phyloP scores from a whole-genome alignment of 2,888 invertebrate genomes.

The Xestia rhomboidea region DNA sequence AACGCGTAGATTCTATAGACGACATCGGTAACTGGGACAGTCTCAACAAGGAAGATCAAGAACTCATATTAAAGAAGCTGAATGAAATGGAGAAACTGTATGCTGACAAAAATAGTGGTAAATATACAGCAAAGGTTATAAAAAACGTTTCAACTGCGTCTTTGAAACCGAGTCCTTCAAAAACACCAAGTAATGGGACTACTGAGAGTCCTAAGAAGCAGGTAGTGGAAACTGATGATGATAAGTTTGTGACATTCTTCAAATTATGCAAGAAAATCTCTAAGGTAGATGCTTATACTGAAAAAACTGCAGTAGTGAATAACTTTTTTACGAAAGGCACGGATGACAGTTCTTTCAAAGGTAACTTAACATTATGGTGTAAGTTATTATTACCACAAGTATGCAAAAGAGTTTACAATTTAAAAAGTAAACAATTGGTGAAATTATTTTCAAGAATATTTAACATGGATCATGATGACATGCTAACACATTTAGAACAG shows the following conservation, averaged over 20 bases:
- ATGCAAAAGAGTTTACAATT: conserved; percentile 96
- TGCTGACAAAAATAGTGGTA: conserved; percentile 87
- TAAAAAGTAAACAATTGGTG: conserved; percentile 97
- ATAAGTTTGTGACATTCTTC: conserved; percentile 94
- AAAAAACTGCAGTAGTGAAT: conserved; percentile 94
- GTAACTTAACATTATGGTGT: conserved; percentile 95
- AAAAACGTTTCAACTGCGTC: conserved; percentile 78
- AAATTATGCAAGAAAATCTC: conserved; percentile 94
- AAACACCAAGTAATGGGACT: conserved; percentile 47
- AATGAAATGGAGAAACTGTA: conserved; percentile 91
- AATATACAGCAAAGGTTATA: conserved; percentile 83
- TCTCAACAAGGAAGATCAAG: conserved; percentile 92
- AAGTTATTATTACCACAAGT: conserved; percentile 95
- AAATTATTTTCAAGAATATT: conserved; percentile 97
- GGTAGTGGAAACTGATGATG: conserved; percentile 88
- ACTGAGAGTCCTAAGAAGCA: conserved; percentile 53
- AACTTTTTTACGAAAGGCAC: conserved; percentile 92
- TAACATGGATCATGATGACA: conserved; percentile 93
- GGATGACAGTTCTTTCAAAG: conserved; percentile 92
- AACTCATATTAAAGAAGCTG: conserved; percentile 91
- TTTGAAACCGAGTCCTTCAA: conserved; percentile 38
- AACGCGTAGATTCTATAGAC: conserved; percentile 94
- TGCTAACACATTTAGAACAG: conserved; percentile 96
- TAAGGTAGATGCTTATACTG: conserved; percentile 94
- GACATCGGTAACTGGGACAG: conserved; percentile 95